These are phyloP conservation scores for Mormyrus iriodes DNA, from an alignment of 2,113 vertebrate genomes.

Conservation along the genomic window DNA sequence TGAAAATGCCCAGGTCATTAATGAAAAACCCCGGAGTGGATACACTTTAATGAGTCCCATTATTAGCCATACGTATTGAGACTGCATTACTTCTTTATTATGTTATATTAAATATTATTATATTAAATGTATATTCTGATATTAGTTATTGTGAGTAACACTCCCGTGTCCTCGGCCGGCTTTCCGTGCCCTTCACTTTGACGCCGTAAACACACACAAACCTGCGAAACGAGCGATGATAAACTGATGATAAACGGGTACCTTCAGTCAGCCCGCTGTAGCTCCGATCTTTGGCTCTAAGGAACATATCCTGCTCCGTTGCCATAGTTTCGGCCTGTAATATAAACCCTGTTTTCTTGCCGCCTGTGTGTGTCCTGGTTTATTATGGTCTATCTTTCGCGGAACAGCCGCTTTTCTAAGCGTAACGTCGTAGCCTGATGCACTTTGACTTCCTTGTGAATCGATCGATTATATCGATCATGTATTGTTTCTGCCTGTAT, in stretches of 20 bases:
- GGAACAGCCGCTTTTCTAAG: not conserved
- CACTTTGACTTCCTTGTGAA: constrained; percentile 5
- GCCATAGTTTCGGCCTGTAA: constrained; percentile 43
- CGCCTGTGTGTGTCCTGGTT: not conserved
- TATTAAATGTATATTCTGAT: not conserved
- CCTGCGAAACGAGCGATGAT: not conserved
- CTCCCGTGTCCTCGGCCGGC: not conserved
- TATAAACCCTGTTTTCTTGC: not conserved
- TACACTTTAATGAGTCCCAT: not conserved
- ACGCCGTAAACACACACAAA: not conserved
- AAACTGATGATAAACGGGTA: constrained; percentile 29
- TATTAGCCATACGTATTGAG: not conserved
- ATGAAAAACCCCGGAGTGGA: not conserved
- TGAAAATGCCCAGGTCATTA: not conserved
- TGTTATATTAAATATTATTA: too few relatives aligned
- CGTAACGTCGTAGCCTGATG: not conserved
- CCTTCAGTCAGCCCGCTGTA: constrained; percentile 62
- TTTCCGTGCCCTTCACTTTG: not conserved
- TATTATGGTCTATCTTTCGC: not conserved
- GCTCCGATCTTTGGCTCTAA: constrained; percentile 52
- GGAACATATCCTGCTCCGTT: constrained; percentile 47
- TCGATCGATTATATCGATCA: constrained; percentile 20
- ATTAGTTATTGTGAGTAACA: not conserved
- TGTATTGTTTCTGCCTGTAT: constrained; percentile 20
- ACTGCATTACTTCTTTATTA: not conserved